Evolutionary conservation across 2,113 vertebrate genomes (phyloP), one percentile per base, ranked within the genome.

Genomic region (Chaetura pelagica): DNA sequence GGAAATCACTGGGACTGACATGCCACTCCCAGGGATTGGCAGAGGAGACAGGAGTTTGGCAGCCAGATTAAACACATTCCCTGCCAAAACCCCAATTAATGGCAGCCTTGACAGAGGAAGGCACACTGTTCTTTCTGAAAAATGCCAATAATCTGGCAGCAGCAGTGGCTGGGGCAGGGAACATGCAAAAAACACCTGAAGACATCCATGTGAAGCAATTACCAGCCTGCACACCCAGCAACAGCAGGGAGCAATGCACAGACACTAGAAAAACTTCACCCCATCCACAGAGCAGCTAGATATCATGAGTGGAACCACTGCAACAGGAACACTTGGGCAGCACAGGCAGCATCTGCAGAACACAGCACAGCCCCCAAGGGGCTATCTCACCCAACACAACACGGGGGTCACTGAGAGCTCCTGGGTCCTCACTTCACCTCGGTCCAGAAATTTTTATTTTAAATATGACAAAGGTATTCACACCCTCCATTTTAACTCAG

Each of bases 181-280:
- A 67, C 12, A 10, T 1, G 20, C 62, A 52, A 29, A 67, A 46
- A 57, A 13, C 67, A 82, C 74, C 75, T 49, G 82, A 61, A 74
- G 40, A 44, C 23, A 57, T 2, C 10, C 2, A 2, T 59, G n/a
- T 0, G 1, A 30, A 30, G 57, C 48, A 57, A 23, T 2, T 62
- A 51, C 68, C 54, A 63, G 71, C 4, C 76, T 69, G 91, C 78
- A 42, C 0, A 3, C 34, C 80, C 62, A 42, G 54, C 44, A 85
- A 34, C 5, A 1, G 58, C 54, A 42, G 79, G 23, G 35, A 91
- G 46, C 40, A 34, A 8, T 0, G 27, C 52, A 19, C 1, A 12
- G 73, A 38, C 62, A 21, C n/a, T 42, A 29, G 34, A 22, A 74
- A 49, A 86, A 23, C 55, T 18, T 59, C 51, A 38, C 8, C 7